These are phyloP conservation scores for Papilio elwesi DNA, from an alignment of 2,888 invertebrate species.

Conservation along the genomic window DNA sequence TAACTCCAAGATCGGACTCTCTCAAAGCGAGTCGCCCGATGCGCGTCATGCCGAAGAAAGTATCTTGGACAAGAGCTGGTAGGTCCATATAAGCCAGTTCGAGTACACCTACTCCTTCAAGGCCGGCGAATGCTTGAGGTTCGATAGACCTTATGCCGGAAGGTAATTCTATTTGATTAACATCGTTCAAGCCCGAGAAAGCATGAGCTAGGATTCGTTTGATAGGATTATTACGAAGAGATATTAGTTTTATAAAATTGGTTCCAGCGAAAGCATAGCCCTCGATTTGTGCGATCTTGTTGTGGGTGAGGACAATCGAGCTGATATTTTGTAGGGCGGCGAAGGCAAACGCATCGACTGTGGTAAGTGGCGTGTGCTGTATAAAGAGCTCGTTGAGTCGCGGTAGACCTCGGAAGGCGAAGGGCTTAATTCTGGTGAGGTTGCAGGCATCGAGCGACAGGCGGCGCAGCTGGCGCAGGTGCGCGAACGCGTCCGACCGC, in stretches of 20 bases:
- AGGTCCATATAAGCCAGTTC: slow-evolving; percentile 94
- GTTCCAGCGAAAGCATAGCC: slow-evolving; percentile 95
- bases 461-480: slow-evolving; percentile 91
- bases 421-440: slow-evolving; percentile 91
- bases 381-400: slow-evolving; percentile 92
- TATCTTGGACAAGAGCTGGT: slow-evolving; percentile 87
- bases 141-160: slow-evolving; percentile 90
- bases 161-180: slow-evolving; percentile 92
- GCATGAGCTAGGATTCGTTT: slow-evolving; percentile 91
- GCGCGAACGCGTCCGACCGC: slow-evolving; percentile 92
- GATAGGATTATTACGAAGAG: slow-evolving; percentile 93
- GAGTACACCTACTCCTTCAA: slow-evolving; percentile 92
- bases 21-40: slow-evolving; percentile 90
- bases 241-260: slow-evolving; percentile 91
- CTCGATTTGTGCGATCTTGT: slow-evolving; percentile 88
- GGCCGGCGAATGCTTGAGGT: slow-evolving; percentile 91
- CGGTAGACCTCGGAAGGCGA: slow-evolving; percentile 93
- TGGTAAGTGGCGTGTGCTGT: slow-evolving; percentile 92
- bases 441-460: slow-evolving; percentile 95
- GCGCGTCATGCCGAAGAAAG: slow-evolving; percentile 90
- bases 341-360: slow-evolving; percentile 93
- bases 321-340: slow-evolving; percentile 92
- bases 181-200: slow-evolving; percentile 92
- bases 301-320: slow-evolving; percentile 87
- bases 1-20: slow-evolving; percentile 91